Base-by-base conservation (phyloP, 1,140 invertebrate genomes). In the Bactericera cockerelli region DNA sequence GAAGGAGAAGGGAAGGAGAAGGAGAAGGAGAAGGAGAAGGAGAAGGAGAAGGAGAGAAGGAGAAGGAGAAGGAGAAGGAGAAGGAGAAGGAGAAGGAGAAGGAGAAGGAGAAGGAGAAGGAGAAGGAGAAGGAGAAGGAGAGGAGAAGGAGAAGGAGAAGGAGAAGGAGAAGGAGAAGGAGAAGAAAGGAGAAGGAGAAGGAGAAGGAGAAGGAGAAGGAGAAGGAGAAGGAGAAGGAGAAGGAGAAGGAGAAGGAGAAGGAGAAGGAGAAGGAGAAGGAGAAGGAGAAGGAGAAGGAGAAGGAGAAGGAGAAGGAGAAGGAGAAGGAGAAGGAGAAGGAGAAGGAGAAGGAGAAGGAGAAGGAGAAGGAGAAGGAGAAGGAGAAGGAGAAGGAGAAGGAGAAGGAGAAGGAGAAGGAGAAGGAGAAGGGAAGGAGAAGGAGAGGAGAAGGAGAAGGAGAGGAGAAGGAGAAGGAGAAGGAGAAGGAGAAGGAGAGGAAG, bases 261-360 rank as follows among this genome's bases (percentile, higher is more conserved):
- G 28, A 13, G 28, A 31, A 13, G 28, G 28, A 31, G 28, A 13
- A 13, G 13, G 28, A 31, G 4, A 31, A 31, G 14, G 49, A 54
- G 24, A 25, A n/a, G 14, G 49, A 54, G 49, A 25, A n/a, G 14
- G 49, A 54, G 24, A 25, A n/a, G 14, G 49, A 31, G 28, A 31
- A 13, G 13, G 28, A 31, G 28, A 31, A 13, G 13, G 28, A 31
- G 49, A 54, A 14, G 14, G 49, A 54, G 49, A 54, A 14, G 14
- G 49, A 54, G 49, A 25, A 54, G 14, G 49, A 54, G 49, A 54
- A 14, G 14, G 49, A 54, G 49, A 54, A 31, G 28, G 28, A 31
- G 13, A 13, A 31, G 28, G 28, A 31, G 13, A 13, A 31, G 13
- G 28, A 31, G 13, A 13, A 31, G 13, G 28, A 13, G 13, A 13